A percentile compares a stretch with the other conserved stretches of the same genome.
phyloP scores from a whole-genome alignment of 2,888 invertebrate species.

The Schizaphis graminum region DNA sequence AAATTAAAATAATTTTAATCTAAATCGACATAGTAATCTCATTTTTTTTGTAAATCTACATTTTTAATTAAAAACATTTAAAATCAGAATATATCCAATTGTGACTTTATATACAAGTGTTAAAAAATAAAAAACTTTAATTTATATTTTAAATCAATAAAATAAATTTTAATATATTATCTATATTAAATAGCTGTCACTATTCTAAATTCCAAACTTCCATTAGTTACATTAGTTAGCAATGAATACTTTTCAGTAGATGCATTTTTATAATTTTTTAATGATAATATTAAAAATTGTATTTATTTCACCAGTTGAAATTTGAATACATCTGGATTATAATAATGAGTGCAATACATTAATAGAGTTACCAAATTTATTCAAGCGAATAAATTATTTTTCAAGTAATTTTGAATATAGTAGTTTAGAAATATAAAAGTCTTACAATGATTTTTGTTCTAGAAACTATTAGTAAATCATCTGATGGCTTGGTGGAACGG shows the following conservation, averaged over 20 bases:
- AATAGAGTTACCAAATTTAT: not conserved
- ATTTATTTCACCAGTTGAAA: not conserved
- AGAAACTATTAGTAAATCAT: slow-evolving; percentile 49
- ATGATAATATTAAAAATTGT: not conserved
- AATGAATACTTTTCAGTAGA: not conserved
- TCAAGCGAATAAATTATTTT: too few relatives aligned
- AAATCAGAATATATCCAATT: not conserved
- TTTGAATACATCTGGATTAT: not conserved
- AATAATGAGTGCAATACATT: not conserved
- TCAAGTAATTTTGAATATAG: not conserved
- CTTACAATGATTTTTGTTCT: slow-evolving; percentile 55
- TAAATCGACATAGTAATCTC: not conserved
- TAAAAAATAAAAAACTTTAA: not conserved
- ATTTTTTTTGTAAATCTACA: not conserved
- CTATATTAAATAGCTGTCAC: not conserved
- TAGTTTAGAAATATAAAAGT: not conserved
- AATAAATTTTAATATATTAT: not conserved
- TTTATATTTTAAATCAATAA: not conserved
- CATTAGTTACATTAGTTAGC: too few relatives aligned
- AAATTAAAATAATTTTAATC: not conserved
- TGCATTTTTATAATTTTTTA: not conserved
- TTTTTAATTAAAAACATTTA: not conserved
- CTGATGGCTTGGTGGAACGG: slow-evolving; percentile 60
- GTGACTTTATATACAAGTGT: not conserved
- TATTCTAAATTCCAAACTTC: not conserved